Base-by-base conservation (phyloP, 2,888 invertebrate species). In the Creontiades dilutus region DNA sequence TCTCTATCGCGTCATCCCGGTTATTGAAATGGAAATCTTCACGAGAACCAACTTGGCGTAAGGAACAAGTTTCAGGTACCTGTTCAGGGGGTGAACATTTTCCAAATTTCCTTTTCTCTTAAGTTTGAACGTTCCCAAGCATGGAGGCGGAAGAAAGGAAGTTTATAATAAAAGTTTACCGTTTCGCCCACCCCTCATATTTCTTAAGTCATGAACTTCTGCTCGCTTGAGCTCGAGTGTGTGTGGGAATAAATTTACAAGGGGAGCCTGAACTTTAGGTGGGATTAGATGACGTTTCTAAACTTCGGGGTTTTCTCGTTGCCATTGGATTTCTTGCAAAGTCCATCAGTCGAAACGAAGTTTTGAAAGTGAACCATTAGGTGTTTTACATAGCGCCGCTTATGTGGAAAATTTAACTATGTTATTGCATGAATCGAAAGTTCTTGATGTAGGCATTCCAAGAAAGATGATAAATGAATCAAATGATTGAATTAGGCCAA, bases 261-360 rank as follows among this genome's bases (percentile, higher is more conserved):
- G 68, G 68, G 16, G n/a, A 57, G n/a, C n/a, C 27, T 68, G 23
- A 68, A 23, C 23, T 68, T 68, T 23, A 68, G 5, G 61, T 19
- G n/a, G 68, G 68, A 23, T 68, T 68, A 68, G 68, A 23, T 68
- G 68, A 23, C 68, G 19, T 68, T 68, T 68, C 68, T 13, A 68
- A 68, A 23, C 68, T 68, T 68, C 23, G 3, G 68, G 19, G 11
- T 68, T 27, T 19, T 68, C 7, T 9, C 19, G n/a, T 68, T 68
- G 23, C 23, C 68, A 68, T 27, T 68, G n/a, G 61, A n/a, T 68
- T 23, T 68, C 11, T 68, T 12, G 68, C 27, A 68, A 68, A 23
- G 68, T 23, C 12, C 68, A 23, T 68, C 23, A 68, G 68, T 12
- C 13, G 12, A 23, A 12, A 19, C n/a, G 9, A 61, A 68, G 68